phyloP scores from a whole-genome alignment of 2,888 invertebrate genomes.

The Drosophila helvetica region DNA sequence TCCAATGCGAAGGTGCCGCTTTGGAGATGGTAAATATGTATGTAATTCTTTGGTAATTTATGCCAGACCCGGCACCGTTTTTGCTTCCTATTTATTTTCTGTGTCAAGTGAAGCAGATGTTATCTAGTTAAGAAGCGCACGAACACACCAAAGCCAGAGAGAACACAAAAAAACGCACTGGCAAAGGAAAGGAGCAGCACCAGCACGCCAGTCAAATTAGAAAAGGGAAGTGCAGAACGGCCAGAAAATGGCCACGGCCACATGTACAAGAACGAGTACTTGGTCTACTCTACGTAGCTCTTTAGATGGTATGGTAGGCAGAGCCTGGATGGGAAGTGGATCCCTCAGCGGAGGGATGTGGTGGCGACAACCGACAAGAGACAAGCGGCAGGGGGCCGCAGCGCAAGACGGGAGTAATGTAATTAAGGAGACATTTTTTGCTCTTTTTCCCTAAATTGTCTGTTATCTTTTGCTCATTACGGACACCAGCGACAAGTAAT shows the following conservation, averaged over 20 bases:
- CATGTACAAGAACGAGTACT: slow-evolving; percentile 31
- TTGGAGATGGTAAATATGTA: slow-evolving; percentile 29
- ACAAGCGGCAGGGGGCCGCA: background rate
- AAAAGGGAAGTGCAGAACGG: slow-evolving; percentile 64
- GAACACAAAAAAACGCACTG: slow-evolving; percentile 39
- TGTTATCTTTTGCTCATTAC: slow-evolving; percentile 74
- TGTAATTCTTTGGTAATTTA: slow-evolving; percentile 55
- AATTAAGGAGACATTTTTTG: slow-evolving; percentile 65
- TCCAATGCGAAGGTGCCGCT: slow-evolving; percentile 22
- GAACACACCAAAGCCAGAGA: slow-evolving; percentile 58
- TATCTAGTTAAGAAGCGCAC: slow-evolving; percentile 71
- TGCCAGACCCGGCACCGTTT: background rate
- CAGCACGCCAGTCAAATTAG: slow-evolving; percentile 62
- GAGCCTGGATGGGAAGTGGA: background rate
- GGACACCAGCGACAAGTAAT: slow-evolving; percentile 72
- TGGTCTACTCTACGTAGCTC: slow-evolving; percentile 39
- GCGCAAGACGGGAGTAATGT: slow-evolving; percentile 50
- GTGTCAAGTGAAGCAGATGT: slow-evolving; percentile 72
- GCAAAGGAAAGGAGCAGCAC: slow-evolving; percentile 32
- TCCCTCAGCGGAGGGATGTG: slow-evolving; percentile 7
- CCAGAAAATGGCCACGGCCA: slow-evolving; percentile 46
- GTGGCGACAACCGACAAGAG: background rate
- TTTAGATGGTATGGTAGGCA: slow-evolving; percentile 45
- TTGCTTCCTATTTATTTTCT: slow-evolving; percentile 40
- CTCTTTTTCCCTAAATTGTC: slow-evolving; percentile 59